Conservation (phyloP, 2,888 invertebrate species). For the Muscina levida region DNA sequence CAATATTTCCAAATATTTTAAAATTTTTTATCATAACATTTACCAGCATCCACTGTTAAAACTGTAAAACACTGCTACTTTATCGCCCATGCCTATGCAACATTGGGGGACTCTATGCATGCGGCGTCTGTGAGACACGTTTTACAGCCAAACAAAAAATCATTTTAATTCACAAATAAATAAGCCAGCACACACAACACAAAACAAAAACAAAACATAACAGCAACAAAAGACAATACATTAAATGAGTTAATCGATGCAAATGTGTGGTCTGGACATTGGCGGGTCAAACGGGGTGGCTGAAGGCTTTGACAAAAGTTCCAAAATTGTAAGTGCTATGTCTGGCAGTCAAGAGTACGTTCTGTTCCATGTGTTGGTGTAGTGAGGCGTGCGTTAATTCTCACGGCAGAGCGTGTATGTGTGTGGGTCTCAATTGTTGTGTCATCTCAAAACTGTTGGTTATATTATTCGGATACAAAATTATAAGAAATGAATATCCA, state of each 20-base stretch:
- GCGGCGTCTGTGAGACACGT: slow-evolving; percentile 62
- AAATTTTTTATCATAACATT: too few species aligned
- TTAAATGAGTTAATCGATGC: slow-evolving; percentile 56
- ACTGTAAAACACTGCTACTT: slow-evolving; percentile 12
- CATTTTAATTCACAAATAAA: slow-evolving; percentile 4
- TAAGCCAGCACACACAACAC: slow-evolving; percentile 28
- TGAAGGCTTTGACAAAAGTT: neutral
- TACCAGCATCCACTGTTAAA: too few species aligned
- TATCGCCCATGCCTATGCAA: neutral
- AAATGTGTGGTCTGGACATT: slow-evolving; percentile 50
- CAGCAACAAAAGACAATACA: slow-evolving; percentile 24
- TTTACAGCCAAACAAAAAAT: slow-evolving; percentile 51
- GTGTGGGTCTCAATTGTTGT: slow-evolving; percentile 37
- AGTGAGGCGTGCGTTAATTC: neutral
- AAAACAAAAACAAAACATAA: slow-evolving; percentile 29
- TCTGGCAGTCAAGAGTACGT: neutral
- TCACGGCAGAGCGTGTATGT: slow-evolving; percentile 34
- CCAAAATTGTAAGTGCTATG: neutral
- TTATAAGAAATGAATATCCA: too few species aligned
- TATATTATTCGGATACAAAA: too few species aligned
- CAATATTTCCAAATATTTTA: too few species aligned
- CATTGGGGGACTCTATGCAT: slow-evolving; percentile 42
- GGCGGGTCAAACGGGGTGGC: neutral
- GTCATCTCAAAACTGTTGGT: neutral
- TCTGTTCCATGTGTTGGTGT: neutral